phyloP scores from a whole-genome alignment of 2,797 vertebrate species.

The Xenentodon cancila region DNA sequence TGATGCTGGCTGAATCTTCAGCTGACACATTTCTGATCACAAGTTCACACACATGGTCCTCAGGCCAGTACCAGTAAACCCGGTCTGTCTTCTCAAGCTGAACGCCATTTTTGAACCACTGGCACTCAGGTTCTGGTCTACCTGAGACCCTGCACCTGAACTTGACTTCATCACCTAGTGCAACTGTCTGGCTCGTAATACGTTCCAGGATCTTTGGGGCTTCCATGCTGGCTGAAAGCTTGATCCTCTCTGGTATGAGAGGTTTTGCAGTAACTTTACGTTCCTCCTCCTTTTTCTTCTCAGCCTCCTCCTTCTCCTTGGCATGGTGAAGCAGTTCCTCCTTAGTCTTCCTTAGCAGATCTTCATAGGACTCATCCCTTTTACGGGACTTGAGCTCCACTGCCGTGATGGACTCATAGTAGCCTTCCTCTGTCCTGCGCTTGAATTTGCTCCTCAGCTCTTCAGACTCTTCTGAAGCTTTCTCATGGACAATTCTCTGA shows the following conservation, averaged over 20 bases:
- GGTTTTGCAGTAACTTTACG: slow-evolving; percentile 87
- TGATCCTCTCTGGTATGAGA: slow-evolving; percentile 90
- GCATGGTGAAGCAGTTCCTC: slow-evolving; percentile 94
- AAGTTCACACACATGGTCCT: slow-evolving; percentile 95
- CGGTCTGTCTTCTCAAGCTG: slow-evolving; percentile 93
- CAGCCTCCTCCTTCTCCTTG: slow-evolving; percentile 90
- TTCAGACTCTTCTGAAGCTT: slow-evolving; percentile 91
- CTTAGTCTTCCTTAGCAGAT: slow-evolving; percentile 94
- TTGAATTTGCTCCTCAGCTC: slow-evolving; percentile 98
- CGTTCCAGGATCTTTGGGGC: slow-evolving; percentile 96
- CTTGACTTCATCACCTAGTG: slow-evolving; percentile 87
- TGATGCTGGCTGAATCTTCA: slow-evolving; percentile 96
- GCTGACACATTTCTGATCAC: slow-evolving; percentile 90
- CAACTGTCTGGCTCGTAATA: slow-evolving; percentile 94
- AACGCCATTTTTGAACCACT: slow-evolving; percentile 97
- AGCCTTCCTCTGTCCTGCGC: slow-evolving; percentile 96
- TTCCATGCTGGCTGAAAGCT: slow-evolving; percentile 96
- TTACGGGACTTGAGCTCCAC: slow-evolving; percentile 96
- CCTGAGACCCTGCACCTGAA: slow-evolving; percentile 94
- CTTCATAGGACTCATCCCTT: slow-evolving; percentile 96
- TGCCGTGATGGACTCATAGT: slow-evolving; percentile 96
- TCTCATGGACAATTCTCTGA: slow-evolving; percentile 92
- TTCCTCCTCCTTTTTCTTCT: slow-evolving; percentile 89
- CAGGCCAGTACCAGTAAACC: slow-evolving; percentile 96
- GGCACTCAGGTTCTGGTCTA: slow-evolving; percentile 94